Evolutionary conservation across 1,140 invertebrate species (phyloP), one percentile per base, ranked within the genome.

Genomic region (Panagrolaimus sp.): DNA sequence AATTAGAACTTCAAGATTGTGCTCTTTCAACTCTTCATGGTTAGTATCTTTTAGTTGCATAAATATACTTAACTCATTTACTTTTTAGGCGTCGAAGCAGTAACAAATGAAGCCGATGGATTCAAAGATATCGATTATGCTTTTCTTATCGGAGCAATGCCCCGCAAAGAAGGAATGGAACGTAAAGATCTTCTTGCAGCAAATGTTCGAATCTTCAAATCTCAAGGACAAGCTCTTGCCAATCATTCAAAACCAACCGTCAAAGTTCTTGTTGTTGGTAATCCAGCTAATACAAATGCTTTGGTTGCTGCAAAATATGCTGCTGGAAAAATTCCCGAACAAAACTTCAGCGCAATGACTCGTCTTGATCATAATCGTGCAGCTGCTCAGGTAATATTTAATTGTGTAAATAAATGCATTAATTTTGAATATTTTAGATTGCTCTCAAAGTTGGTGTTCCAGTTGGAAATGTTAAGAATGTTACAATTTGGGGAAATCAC

Each of bases 401-500:
- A 83, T 26, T 70, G 88, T 17, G n/a, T n/a, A n/a, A n/a, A n/a
- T n/a, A n/a, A n/a, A n/a, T n/a, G n/a, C n/a, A n/a, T n/a, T n/a
- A n/a, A n/a, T n/a, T n/a, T n/a, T n/a, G n/a, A n/a, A n/a, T 96
- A 7, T n/a, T 91, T 94, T 67, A 98, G 85, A 84, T 88, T 78
- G 87, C 88, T 32, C 71, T 74, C 5, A 78, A 83, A 32, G 70
- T 87, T 15, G 84, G 90, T 69, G 84, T 88, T 15, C 72, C 84
- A 17, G 89, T 91, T 45, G 87, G 88, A 68, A 87, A 89, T 79
- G 89, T 98, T 4, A 88, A 88, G 76, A 96, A 96, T 84, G 90
- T 95, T 7, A 91, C 95, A 69, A 98, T 99, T 81, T 99, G 96
- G 96, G 96, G 96, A 28, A 99, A 99, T 85, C 96, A 99, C 83